Base-by-base conservation (phyloP, 2,797 vertebrate genomes). In the Platalea minor region DNA sequence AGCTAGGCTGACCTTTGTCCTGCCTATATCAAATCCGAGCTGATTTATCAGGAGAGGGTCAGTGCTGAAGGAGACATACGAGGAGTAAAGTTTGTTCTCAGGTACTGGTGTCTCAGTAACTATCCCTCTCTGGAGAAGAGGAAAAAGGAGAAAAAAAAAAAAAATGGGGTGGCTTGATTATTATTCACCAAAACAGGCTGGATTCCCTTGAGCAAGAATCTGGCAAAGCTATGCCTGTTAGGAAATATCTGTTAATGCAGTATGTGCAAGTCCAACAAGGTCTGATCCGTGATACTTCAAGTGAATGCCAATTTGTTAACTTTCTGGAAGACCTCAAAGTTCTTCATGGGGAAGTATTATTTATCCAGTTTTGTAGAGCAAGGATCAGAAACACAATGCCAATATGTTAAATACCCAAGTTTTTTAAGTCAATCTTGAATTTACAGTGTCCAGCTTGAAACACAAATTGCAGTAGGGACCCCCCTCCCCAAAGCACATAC, bases 11-110 rank as follows among this genome's bases (percentile, higher is more conserved):
- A 96, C 89, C 91, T 88, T 88, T 68, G 88, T 93, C 74, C 61
- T 89, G 61, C 51, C 51, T 63, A 10, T 41, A 72, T 78, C 82
- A 77, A 59, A 77, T 31, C 31, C 2, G 1, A 67, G 61, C 61
- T 81, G 87, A 92, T 73, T 77, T 69, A 11, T 46, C 60, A 81
- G 59, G 25, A 85, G 43, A 35, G 18, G 20, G 35, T 83, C 48
- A 24, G 24, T 15, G 16, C 7, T 0, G 3, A 57, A 82, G 41
- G 35, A 2, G 10, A 43, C 3, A 8, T 1, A 50, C 0, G 1
- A 77, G 39, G 10, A 82, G 24, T 9, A 39, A 88, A 69, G 21
- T 87, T 88, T 87, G 24, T 68, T 87, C 33, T 7, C 25, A n/a
- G 17, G 7, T 70, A 37, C 10, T 23, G 5, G 13, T 53, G 46